Percentiles rank a stretch among this genome's conserved stretches.
Evolutionary conservation across 2,113 vertebrate genomes (phyloP).

Genomic region (Daubentonia madagascariensis): DNA sequence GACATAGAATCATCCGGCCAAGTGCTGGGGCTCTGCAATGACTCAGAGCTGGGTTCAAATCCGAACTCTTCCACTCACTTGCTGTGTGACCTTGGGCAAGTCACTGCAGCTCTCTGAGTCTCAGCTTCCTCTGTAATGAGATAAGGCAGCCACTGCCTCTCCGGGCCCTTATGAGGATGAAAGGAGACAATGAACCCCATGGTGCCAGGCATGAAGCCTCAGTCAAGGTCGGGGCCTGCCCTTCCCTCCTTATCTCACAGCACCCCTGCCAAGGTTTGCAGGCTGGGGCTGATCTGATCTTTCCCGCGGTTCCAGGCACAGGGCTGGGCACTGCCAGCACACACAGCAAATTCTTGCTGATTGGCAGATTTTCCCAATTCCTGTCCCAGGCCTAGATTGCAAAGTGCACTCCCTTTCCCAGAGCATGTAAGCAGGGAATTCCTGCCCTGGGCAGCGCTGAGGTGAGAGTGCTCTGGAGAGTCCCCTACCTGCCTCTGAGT

Average conservation of each 20-base stretch:
- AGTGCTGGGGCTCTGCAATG: neutral
- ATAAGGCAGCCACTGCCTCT: constrained; percentile 44
- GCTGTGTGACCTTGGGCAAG: constrained; percentile 56
- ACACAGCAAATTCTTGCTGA: constrained; percentile 39
- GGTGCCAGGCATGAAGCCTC: constrained; percentile 30
- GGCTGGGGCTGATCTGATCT: constrained; percentile 61
- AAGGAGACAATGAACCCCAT: neutral
- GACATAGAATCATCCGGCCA: neutral
- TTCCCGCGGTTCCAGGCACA: constrained; percentile 52
- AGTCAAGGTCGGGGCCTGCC: constrained; percentile 33
- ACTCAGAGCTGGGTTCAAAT: neutral
- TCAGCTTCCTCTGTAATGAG: constrained; percentile 14
- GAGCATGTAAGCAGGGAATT: neutral
- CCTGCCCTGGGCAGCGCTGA: neutral
- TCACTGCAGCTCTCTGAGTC: constrained; percentile 50
- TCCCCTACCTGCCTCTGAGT: neutral
- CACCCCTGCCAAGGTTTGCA: constrained; percentile 64
- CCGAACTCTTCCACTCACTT: neutral
- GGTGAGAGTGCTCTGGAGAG: neutral
- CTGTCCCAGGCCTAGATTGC: neutral
- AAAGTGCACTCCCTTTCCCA: neutral
- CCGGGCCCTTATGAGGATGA: constrained; percentile 24
- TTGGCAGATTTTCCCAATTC: constrained; percentile 31
- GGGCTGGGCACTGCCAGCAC: constrained; percentile 57
- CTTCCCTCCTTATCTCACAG: constrained; percentile 66